These are phyloP conservation scores for Drosophila neocordata DNA, from an alignment of 1,140 invertebrate species.

Conservation along the genomic window DNA sequence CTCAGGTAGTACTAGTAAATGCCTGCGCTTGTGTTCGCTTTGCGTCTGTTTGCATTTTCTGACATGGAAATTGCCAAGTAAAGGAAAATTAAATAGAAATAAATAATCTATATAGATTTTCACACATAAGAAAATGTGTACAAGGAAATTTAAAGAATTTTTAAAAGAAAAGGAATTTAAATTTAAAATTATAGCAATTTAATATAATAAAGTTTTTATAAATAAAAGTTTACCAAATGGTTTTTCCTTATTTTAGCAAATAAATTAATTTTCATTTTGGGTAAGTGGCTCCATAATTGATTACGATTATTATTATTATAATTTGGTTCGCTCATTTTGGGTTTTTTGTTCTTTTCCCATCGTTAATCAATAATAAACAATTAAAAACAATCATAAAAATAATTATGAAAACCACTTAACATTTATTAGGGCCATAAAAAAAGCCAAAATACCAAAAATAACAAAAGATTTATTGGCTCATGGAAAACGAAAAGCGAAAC, in stretches of 20 bases:
- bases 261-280: not conserved
- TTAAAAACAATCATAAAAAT: slow-evolving; percentile 50
- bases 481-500: slow-evolving; percentile 38
- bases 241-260: not conserved
- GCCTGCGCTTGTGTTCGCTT: slow-evolving; percentile 56
- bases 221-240: not conserved
- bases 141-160: slow-evolving; percentile 21
- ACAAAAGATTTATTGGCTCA: slow-evolving; percentile 52
- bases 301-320: not conserved
- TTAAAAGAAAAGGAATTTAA: not conserved
- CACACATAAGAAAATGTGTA: not conserved
- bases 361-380: slow-evolving; percentile 29
- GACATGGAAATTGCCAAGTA: slow-evolving; percentile 27
- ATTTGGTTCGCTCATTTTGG: not conserved
- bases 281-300: not conserved
- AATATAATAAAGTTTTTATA: not conserved
- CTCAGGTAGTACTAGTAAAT: not conserved
- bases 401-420: slow-evolving; percentile 66
- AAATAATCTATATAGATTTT: slow-evolving; percentile 58
- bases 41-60: slow-evolving; percentile 33
- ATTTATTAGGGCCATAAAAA: slow-evolving; percentile 34
- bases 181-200: not conserved
- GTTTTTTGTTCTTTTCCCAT: not conserved
- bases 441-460: not conserved
- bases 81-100: slow-evolving; percentile 60